Evolutionary conservation across 2,113 vertebrate species (phyloP), one percentile per base, ranked within the genome.

Genomic region (Ibidorhyncha struthersii): DNA sequence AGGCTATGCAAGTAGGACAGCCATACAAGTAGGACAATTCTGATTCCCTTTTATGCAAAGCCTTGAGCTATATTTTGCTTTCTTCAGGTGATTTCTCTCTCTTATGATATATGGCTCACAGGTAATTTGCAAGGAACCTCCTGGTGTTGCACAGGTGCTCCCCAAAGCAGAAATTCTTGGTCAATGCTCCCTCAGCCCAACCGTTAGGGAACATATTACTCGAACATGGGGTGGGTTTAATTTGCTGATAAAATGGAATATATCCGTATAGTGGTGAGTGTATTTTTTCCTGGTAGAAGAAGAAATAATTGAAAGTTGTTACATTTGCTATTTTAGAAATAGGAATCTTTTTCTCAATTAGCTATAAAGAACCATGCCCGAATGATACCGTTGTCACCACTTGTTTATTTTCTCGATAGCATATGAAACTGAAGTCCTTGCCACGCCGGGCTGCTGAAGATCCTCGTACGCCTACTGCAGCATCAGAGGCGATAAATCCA

Each of bases 121-220:
- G n/a, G 12, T 19, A 12, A 32, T 26, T 50, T 43, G 40, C 41
- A 53, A 66, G 50, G 56, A 49, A 7, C 9, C 1, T 52, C 13
- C 26, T 59, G 10, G 25, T 43, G 17, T 18, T 43, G 22, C 36
- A 10, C n/a, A n/a, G 32, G 16, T 10, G 21, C 43, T 59, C 27
- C 69, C 69, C 83, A 45, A 69, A 71, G 62, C 55, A 71, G n/a
- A 23, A 59, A 29, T 49, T 73, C 59, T 36, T 30, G 47, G 45
- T 40, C 49, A 29, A 8, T 4, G 25, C 15, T 67, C 34, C 36
- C 53, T 63, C 66, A 63, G 74, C 66, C 38, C 55, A 26, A 5
- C 0, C 0, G 22, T 40, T 71, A 14, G 30, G 14, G 20, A 14
- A 38, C 20, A 16, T 8, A 12, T 32, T 45, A 32, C 8, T 45